Evolutionary conservation across 2,113 vertebrate genomes (phyloP).

Genomic region (Marmota flaviventris): DNA sequence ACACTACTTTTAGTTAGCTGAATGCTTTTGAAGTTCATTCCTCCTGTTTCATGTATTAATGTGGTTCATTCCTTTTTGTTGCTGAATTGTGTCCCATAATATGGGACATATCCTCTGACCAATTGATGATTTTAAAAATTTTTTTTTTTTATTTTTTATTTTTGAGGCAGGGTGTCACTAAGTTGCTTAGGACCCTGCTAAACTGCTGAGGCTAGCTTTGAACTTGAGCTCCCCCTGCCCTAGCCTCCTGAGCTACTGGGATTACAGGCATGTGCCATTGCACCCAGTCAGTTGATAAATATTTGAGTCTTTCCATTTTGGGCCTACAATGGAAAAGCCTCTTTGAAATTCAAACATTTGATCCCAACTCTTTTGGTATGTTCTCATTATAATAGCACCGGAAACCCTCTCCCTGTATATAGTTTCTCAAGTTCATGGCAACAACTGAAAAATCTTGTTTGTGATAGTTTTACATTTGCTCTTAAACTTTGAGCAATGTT

Average conservation of each 20-base stretch:
- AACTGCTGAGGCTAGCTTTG: too few species aligned
- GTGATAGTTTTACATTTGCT: slow-evolving; percentile 10
- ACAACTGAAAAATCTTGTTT: not conserved
- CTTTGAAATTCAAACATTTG: not conserved
- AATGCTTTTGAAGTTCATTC: not conserved
- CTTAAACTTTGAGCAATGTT: not conserved
- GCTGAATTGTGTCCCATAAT: not conserved
- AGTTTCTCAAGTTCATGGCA: slow-evolving; percentile 17
- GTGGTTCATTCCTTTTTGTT: not conserved
- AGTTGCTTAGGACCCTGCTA: too few species aligned
- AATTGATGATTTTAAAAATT: not conserved
- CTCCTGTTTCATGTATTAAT: not conserved
- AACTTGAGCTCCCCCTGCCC: too few species aligned
- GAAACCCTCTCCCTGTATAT: not conserved
- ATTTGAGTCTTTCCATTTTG: not conserved
- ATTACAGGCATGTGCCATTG: too few species aligned
- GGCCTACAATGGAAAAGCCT: not conserved
- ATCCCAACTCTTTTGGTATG: not conserved
- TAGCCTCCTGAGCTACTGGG: too few species aligned
- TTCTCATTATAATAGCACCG: not conserved
- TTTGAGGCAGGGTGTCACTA: too few species aligned
- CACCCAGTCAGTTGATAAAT: not conserved
- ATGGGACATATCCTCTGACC: not conserved
- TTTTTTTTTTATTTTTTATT: too few species aligned
- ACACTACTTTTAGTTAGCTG: not conserved